These are phyloP conservation scores for Acleris cristana DNA, from an alignment of 2,888 invertebrate species.

Conservation along the genomic window DNA sequence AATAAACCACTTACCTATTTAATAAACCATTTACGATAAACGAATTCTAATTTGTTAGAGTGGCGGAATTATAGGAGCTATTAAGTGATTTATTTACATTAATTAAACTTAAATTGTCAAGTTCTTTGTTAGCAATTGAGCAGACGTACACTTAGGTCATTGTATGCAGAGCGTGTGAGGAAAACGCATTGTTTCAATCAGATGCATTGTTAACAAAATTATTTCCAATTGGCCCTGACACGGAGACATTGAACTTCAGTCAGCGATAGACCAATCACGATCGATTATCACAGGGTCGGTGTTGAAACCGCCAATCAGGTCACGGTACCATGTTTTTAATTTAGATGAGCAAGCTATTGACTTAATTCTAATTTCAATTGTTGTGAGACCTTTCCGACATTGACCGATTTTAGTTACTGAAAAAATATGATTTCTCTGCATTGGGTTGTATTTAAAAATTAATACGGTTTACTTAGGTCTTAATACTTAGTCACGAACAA, in stretches of 20 bases:
- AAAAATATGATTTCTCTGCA: conserved; percentile 1
- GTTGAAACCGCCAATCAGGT: conserved; percentile 61
- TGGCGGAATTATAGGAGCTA: too few relatives aligned
- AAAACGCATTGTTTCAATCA: conserved; percentile 25
- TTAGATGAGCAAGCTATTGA: conserved; percentile 43
- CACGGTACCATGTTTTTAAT: conserved; percentile 56
- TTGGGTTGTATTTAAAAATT: not conserved
- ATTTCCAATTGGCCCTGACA: conserved; percentile 43
- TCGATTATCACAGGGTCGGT: conserved; percentile 52
- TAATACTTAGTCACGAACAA: too few relatives aligned
- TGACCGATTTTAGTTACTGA: conserved; percentile 26
- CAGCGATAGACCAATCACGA: conserved; percentile 36
- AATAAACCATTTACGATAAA: too few relatives aligned
- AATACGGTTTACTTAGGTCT: too few relatives aligned
- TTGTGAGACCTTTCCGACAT: conserved; percentile 45
- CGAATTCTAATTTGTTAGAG: too few relatives aligned
- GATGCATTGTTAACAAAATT: conserved; percentile 35
- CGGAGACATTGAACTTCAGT: conserved; percentile 66
- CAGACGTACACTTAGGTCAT: conserved; percentile 6
- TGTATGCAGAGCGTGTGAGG: conserved; percentile 29
- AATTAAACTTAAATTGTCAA: not conserved
- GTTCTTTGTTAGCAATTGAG: conserved; percentile 4
- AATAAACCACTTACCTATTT: too few relatives aligned
- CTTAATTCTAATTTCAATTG: conserved; percentile 50
- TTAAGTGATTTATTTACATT: not conserved